These are phyloP conservation scores for Sylvia atricapilla DNA, from an alignment of 2,113 vertebrate species.

Conservation along the genomic window DNA sequence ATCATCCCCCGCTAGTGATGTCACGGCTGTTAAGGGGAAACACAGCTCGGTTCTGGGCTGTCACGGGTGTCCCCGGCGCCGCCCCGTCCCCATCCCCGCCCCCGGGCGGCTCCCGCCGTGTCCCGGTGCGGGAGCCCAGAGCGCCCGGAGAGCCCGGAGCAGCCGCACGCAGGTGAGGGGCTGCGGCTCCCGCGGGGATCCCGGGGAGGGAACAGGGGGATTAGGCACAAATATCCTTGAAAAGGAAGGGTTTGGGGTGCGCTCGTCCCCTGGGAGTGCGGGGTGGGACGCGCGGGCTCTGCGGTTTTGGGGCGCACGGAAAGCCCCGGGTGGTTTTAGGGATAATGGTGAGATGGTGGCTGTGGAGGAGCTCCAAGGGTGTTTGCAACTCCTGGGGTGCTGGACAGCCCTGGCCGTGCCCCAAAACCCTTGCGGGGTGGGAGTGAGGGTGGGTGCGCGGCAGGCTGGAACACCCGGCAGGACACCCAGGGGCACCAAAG, in stretches of 20 bases:
- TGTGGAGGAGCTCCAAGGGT: fast-evolving
- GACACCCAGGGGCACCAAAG: fast-evolving
- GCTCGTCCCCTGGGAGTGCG: fast-evolving
- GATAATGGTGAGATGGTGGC: fast-evolving
- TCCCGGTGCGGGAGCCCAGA: background rate
- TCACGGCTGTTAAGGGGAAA: fast-evolving
- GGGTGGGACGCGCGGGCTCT: background rate
- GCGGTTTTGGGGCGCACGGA: fast-evolving
- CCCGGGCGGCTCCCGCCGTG: background rate
- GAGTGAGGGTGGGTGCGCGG: fast-evolving
- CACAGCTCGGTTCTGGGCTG: fast-evolving
- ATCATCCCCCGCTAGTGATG: fast-evolving
- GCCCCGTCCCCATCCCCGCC: background rate
- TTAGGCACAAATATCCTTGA: fast-evolving
- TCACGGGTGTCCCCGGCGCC: background rate
- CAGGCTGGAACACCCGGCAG: background rate
- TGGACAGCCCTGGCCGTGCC: background rate
- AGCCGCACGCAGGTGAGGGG: background rate
- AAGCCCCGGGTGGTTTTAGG: fast-evolving
- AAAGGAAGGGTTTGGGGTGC: background rate
- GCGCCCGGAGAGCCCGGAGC: no score
- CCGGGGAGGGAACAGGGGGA: background rate
- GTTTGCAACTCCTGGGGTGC: fast-evolving
- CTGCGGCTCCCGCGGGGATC: background rate
- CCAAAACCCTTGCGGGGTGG: background rate